phyloP scores from a whole-genome alignment of 2,113 vertebrate species.

The Tamias sibiricus region DNA sequence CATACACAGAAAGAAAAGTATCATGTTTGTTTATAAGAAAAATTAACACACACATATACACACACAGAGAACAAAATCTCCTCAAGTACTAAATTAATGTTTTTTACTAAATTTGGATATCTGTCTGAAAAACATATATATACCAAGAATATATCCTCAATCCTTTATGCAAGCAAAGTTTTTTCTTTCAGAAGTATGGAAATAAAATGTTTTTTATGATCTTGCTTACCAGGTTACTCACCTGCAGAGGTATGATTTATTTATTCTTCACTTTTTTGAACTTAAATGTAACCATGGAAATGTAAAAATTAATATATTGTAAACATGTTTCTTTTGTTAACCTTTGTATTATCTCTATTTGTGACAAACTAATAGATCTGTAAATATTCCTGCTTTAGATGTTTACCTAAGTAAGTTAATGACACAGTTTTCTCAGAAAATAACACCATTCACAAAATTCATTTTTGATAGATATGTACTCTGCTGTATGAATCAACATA shows the following conservation, averaged over 20 bases:
- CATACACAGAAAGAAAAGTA: no score
- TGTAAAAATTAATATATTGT: neutral
- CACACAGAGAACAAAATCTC: neutral
- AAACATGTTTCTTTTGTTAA: neutral
- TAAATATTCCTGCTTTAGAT: neutral
- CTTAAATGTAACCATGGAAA: neutral
- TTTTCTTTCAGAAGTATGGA: neutral
- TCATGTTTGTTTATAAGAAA: neutral
- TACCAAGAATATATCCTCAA: neutral
- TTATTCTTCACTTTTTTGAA: neutral
- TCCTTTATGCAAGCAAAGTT: neutral
- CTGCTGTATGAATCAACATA: neutral
- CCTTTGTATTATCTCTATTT: neutral
- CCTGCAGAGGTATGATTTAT: constrained; percentile 4
- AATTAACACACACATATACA: neutral
- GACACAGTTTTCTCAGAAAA: neutral
- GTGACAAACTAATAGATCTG: neutral
- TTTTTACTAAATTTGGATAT: neutral
- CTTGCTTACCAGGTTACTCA: neutral
- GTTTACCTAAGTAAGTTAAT: neutral
- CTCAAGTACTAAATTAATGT: neutral
- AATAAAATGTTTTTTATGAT: neutral
- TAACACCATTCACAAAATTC: constrained; percentile 24
- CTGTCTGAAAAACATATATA: neutral
- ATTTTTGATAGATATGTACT: constrained; percentile 4